Base-by-base conservation (phyloP, 2,797 vertebrate species). In the Clarias fuscus region DNA sequence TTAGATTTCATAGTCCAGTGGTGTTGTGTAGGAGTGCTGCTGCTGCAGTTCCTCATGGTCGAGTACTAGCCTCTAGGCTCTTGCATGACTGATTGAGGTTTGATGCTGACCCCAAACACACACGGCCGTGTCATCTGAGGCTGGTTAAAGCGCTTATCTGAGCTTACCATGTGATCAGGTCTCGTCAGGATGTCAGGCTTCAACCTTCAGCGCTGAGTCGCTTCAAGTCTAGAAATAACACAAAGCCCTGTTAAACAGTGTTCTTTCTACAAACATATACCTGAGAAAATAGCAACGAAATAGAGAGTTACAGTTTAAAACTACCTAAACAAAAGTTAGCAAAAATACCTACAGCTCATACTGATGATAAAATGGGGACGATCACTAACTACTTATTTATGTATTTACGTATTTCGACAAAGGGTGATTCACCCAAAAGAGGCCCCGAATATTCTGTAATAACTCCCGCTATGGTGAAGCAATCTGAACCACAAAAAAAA, bases 141-240 rank as follows among this genome's bases (percentile, higher is more conserved):
- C 67, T 87, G 71, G 85, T 87, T 84, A 83, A 81, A 83, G 62
- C 79, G 75, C 61, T 85, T 87, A 84, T 87, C 48, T 83, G 61
- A 33, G 72, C 90, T 91, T 92, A 92, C 90, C 90, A 92, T 92
- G 91, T 90, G 91, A 91, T 87, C 90, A 88, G 82, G 86, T 87
- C 81, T 89, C 67, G 75, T 88, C 85, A 65, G 86, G 87, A 88
- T 83, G 73, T 88, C 85, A 82, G 85, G 81, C 82, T 88, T 86
- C 58, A 84, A 78, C 72, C 85, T 62, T 70, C 65, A 22, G 53
- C 14, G 2, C 11, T 40, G 61, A 58, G 30, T 64, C 48, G 86
- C 65, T 82, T 80, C 64, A 37, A 53, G 53, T 78, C 86, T 87
- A 64, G 70, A 85, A 67, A 62, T 8, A 84, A 86, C 20, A 89